Percentiles rank a stretch among this genome's conserved stretches.
These are phyloP conservation scores for Alethe diademata DNA, from an alignment of 2,113 vertebrate genomes.

Conservation along the genomic window DNA sequence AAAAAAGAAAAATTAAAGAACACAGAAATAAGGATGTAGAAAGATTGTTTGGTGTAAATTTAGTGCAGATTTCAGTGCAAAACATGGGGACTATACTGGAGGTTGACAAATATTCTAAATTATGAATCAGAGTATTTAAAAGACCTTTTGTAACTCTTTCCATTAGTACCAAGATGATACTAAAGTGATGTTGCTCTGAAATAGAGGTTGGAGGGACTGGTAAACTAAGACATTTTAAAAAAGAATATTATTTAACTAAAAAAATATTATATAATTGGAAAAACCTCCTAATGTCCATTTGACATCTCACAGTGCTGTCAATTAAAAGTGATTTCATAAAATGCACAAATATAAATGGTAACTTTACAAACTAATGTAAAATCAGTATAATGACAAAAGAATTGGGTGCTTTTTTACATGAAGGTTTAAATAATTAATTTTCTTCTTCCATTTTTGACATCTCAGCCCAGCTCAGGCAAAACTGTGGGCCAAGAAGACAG, in stretches of 20 bases:
- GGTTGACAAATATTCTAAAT: background rate
- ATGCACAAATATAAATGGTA: background rate
- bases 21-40: background rate
- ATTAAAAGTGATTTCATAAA: background rate
- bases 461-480: conserved; percentile 22
- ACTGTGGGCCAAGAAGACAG: conserved; percentile 32
- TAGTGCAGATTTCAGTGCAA: background rate
- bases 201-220: background rate
- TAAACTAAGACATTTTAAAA: no score
- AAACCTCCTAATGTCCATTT: background rate
- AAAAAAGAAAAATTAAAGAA: background rate
- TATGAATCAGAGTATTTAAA: background rate
- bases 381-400: background rate
- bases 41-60: background rate
- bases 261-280: no score
- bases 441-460: conserved; percentile 46
- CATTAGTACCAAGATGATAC: background rate
- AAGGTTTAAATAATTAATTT: conserved; percentile 27
- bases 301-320: background rate
- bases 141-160: background rate
- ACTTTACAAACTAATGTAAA: background rate
- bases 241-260: no score
- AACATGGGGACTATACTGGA: background rate
- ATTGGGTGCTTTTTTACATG: background rate
- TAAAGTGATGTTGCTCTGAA: background rate